Percentiles rank a stretch among this genome's conserved stretches.
phyloP scores from a whole-genome alignment of 2,113 vertebrate genomes.

The Herpetotheres cachinnans region DNA sequence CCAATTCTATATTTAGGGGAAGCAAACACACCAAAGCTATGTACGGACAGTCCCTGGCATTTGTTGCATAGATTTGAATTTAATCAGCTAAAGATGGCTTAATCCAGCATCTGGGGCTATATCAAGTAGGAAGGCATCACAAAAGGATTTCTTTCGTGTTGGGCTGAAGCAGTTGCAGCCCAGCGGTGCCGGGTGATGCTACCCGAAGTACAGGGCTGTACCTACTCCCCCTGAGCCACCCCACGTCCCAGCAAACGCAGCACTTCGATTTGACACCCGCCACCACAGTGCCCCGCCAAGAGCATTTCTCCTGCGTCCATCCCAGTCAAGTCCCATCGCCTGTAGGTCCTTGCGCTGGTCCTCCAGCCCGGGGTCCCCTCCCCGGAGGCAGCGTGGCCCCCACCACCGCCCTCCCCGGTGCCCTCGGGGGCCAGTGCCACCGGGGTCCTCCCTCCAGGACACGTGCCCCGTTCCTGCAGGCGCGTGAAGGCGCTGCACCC shows the following conservation, averaged over 20 bases:
- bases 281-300: not conserved
- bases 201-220: not conserved
- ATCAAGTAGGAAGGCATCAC: not conserved
- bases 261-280: fast-evolving
- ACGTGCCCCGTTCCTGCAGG: fast-evolving
- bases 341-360: fast-evolving
- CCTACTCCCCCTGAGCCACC: not conserved
- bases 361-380: not conserved
- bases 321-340: fast-evolving
- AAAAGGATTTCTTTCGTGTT: not conserved
- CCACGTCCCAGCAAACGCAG: fast-evolving
- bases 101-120: not conserved
- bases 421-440: fast-evolving
- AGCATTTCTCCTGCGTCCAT: not conserved
- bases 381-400: fast-evolving
- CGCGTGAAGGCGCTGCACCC: fast-evolving
- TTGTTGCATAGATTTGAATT: not conserved
- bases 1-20: not conserved
- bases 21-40: not conserved
- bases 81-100: slow-evolving; percentile 16
- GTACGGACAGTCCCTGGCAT: not conserved
- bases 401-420: fast-evolving
- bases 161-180: not conserved
- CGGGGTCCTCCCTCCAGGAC: fast-evolving
- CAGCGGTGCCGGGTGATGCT: not conserved